A percentile compares a stretch with the other conserved stretches of the same genome.
Conservation (phyloP, 2,888 invertebrate species). For the Melipona beecheii region DNA sequence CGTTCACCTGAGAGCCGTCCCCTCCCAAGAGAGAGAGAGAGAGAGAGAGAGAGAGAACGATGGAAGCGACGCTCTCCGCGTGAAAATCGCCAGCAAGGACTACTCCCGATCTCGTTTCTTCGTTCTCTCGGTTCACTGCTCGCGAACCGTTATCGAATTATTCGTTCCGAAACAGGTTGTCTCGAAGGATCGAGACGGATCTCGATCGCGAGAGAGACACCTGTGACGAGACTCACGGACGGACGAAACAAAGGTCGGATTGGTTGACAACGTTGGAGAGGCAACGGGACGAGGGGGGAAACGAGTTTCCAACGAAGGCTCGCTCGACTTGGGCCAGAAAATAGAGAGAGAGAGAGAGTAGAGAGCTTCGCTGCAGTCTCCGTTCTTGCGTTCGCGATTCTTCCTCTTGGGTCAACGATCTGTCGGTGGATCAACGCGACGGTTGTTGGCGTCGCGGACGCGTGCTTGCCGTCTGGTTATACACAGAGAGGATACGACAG, state of each 20-base stretch:
- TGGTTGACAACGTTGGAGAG: conserved; percentile 6
- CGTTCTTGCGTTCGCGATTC: conserved; percentile 37
- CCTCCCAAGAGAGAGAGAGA: no score
- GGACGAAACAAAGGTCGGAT: conserved; percentile 42
- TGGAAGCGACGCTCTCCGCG: no score
- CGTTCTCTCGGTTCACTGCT: no score
- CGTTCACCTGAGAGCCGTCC: conserved; percentile 28
- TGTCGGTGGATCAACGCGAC: conserved; percentile 1
- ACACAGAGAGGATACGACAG: no score
- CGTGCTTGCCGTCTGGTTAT: no score
- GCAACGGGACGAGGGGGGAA: neutral
- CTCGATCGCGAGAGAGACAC: neutral
- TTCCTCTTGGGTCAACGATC: conserved; percentile 59
- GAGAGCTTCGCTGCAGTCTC: no score
- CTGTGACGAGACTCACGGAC: conserved; percentile 3
- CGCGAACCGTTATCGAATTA: conserved; percentile 19
- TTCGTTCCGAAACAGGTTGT: neutral
- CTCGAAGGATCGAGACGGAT: no score
- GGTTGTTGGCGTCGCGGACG: no score
- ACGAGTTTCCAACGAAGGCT: conserved; percentile 32
- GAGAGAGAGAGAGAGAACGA: no score
- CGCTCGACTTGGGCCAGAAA: conserved; percentile 13
- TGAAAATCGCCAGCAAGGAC: no score
- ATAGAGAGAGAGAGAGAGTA: conserved; percentile 12
- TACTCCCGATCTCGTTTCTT: no score